Base-by-base conservation (phyloP, 2,113 vertebrate genomes). In the Cyphomyrus discorhynchus region DNA sequence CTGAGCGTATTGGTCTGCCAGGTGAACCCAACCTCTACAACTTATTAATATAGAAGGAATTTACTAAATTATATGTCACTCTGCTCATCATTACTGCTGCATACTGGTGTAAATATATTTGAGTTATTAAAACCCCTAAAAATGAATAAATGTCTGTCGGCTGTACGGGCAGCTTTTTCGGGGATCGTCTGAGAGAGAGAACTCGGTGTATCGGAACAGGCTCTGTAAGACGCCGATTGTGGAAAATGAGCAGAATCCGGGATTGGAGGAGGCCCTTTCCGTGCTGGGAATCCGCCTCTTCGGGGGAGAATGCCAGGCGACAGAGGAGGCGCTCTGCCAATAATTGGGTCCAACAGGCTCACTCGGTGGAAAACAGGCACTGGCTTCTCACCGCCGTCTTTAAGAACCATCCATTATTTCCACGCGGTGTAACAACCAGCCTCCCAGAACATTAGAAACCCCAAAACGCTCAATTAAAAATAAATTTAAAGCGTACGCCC, bases 291-390 rank as follows among this genome's bases (percentile, higher is more conserved):
- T 92, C 96, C 96, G 96, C 96, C 96, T 96, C 95, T 95, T 96
- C 93, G 95, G 96, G 96, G 95, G 95, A 95, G 95, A 95, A 92
- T 91, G n/a, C 92, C 92, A 94, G 94, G 96, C 93, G 95, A 96
- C 95, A 96, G 96, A 95, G 93, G 95, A 92, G 95, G 95, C 96
- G 95, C 93, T 96, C 96, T 95, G 96, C 95, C 95, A 95, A 95
- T 96, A 96, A 96, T 96, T 96, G 96, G 96, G 95, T 96, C 96
- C 95, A 96, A 96, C 96, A 96, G 95, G 95, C 95, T 96, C 96
- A 96, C 95, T 93, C 95, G 95, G 95, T 96, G 96, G 96, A 95
- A 95, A 96, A 95, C 96, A 96, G 95, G 96, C 96, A 96, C 95
- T 93, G 96, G 95, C 95, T 96, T 94, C 96, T 95, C 82, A 94